phyloP scores from a whole-genome alignment of 2,888 invertebrate species.

The Dromius quadrimaculatus region DNA sequence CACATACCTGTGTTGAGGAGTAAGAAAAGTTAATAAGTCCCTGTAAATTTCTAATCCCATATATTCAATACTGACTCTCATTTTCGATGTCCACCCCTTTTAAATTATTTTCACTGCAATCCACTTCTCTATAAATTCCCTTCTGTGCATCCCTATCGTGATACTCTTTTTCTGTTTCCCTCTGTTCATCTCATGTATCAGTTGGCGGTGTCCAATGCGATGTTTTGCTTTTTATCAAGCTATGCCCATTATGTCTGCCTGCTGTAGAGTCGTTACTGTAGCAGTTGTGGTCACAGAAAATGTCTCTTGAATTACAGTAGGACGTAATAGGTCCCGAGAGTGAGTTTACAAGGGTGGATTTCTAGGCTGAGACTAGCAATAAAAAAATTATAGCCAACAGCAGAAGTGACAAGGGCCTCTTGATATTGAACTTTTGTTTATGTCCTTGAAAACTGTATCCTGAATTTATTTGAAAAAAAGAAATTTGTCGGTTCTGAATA shows the following conservation, averaged over 20 bases:
- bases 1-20: no score
- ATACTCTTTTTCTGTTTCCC: not conserved
- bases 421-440: not conserved
- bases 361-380: not conserved
- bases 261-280: not conserved
- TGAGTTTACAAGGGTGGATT: not conserved
- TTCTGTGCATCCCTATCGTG: not conserved
- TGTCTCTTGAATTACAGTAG: no score
- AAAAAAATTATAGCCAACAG: no score
- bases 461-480: no score
- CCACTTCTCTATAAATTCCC: not conserved
- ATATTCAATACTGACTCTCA: no score
- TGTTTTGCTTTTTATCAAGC: constrained; percentile 1
- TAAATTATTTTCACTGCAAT: no score
- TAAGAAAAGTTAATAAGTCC: no score
- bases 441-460: no score
- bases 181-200: constrained; percentile 4
- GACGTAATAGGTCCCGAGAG: not conserved
- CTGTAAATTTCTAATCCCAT: no score
- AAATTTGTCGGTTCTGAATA: no score
- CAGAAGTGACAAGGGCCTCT: no score
- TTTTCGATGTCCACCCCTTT: no score
- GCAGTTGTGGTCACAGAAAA: not conserved
- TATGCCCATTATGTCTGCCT: not conserved
- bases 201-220: not conserved